Evolutionary conservation across 2,888 invertebrate genomes (phyloP).

Genomic region (Netelia fuscicornis): DNA sequence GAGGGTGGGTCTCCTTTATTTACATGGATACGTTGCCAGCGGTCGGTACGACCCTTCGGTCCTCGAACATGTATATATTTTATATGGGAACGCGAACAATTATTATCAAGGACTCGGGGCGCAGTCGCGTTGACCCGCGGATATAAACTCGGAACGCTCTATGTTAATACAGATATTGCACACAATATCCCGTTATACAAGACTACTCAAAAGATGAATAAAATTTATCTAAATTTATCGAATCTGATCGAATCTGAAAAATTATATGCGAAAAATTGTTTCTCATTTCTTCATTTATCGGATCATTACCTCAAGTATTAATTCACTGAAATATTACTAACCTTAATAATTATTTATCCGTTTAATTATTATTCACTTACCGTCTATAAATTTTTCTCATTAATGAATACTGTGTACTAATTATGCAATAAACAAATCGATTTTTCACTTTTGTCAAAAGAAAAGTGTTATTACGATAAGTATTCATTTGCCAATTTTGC

Average conservation of each 20-base stretch:
- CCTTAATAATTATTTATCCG: neutral
- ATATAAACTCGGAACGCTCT: slow-evolving; percentile 50
- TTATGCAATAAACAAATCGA: neutral
- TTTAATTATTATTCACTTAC: neutral
- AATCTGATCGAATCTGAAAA: neutral
- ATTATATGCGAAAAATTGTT: neutral
- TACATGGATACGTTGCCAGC: slow-evolving; percentile 52
- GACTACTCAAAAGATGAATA: slow-evolving; percentile 13
- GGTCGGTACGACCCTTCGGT: slow-evolving; percentile 45
- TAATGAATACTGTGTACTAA: neutral
- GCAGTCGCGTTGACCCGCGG: slow-evolving; percentile 60
- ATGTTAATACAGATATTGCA: slow-evolving; percentile 25
- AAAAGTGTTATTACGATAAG: neutral
- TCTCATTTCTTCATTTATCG: neutral
- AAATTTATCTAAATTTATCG: neutral
- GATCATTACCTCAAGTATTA: neutral
- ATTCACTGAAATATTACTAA: neutral
- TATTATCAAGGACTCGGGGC: slow-evolving; percentile 54
- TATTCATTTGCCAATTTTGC: neutral
- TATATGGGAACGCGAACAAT: slow-evolving; percentile 33
- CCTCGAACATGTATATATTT: slow-evolving; percentile 40
- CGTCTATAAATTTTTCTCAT: neutral
- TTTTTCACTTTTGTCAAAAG: neutral
- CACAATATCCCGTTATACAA: slow-evolving; percentile 15
- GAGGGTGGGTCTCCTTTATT: slow-evolving; percentile 40